A percentile compares a stretch with the other conserved stretches of the same genome.
phyloP scores from a whole-genome alignment of 2,797 vertebrate genomes.

The Columba guinea region DNA sequence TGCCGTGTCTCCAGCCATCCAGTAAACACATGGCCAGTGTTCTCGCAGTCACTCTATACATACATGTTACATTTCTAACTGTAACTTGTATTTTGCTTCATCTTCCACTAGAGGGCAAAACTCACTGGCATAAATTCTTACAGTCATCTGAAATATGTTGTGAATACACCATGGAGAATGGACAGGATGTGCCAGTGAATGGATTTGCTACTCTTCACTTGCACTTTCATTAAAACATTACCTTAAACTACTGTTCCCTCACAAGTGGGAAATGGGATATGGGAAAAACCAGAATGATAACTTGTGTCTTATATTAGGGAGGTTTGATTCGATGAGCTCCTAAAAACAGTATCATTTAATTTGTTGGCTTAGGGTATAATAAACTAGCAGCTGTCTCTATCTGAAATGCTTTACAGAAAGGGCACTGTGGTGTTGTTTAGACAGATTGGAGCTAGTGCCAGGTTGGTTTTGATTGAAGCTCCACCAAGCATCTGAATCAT shows the following conservation, averaged over 20 bases:
- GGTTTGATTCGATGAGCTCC: not conserved
- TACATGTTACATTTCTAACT: fast-evolving
- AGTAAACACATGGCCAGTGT: not conserved
- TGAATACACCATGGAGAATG: not conserved
- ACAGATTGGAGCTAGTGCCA: not conserved
- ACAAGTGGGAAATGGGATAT: not conserved
- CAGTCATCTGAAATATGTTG: not conserved
- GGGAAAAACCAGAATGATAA: not conserved
- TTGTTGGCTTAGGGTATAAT: not conserved
- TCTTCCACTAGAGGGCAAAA: constrained; percentile 63
- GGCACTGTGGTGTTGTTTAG: not conserved
- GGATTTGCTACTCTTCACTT: not conserved
- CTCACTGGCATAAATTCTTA: not conserved
- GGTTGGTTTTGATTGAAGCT: not conserved
- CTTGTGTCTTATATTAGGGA: not conserved
- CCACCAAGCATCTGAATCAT: not conserved
- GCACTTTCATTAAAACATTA: not conserved
- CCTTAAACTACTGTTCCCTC: not conserved
- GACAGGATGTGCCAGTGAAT: not conserved
- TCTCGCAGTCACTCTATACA: fast-evolving
- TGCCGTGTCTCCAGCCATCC: not conserved
- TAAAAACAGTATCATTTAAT: not conserved
- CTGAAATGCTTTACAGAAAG: not conserved
- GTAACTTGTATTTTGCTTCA: not conserved
- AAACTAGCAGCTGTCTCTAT: not conserved